Evolutionary conservation across 1,140 invertebrate species (phyloP).

Genomic region (Bombus haemorrhoidalis): DNA sequence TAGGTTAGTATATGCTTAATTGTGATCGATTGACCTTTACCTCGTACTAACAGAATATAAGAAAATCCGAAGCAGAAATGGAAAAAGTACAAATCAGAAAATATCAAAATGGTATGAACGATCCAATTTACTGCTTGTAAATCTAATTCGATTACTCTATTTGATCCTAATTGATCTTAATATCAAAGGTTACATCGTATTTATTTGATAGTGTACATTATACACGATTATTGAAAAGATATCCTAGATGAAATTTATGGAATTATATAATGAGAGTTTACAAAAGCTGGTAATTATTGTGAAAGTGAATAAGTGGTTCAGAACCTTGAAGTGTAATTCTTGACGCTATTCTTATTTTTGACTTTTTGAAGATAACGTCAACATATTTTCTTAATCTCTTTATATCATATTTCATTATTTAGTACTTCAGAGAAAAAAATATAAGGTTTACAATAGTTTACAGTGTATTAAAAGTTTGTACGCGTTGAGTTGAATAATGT

Average conservation of each 20-base stretch:
- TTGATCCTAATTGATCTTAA: not conserved
- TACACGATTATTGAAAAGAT: not conserved
- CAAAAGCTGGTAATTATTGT: not conserved
- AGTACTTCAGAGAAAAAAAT: not conserved
- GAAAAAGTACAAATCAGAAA: not conserved
- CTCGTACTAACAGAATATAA: not conserved
- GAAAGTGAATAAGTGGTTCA: not conserved
- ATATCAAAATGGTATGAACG: not conserved
- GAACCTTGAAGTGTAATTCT: not conserved
- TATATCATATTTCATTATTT: not conserved
- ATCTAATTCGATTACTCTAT: not conserved
- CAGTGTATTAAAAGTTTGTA: too few relatives aligned
- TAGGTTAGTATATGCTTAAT: constrained; percentile 56
- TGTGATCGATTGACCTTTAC: not conserved
- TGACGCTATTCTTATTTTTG: not conserved
- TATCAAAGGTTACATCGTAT: not conserved
- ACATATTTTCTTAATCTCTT: not conserved
- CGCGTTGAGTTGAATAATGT: too few relatives aligned
- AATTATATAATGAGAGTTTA: not conserved
- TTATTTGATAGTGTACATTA: not conserved
- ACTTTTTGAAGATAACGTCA: not conserved
- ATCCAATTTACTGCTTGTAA: not conserved
- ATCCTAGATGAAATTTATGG: not conserved
- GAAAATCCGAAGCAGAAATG: not conserved
- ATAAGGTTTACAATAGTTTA: not conserved